Evolutionary conservation across 2,797 vertebrate genomes (phyloP).

Genomic region (Glyptemys insculpta): DNA sequence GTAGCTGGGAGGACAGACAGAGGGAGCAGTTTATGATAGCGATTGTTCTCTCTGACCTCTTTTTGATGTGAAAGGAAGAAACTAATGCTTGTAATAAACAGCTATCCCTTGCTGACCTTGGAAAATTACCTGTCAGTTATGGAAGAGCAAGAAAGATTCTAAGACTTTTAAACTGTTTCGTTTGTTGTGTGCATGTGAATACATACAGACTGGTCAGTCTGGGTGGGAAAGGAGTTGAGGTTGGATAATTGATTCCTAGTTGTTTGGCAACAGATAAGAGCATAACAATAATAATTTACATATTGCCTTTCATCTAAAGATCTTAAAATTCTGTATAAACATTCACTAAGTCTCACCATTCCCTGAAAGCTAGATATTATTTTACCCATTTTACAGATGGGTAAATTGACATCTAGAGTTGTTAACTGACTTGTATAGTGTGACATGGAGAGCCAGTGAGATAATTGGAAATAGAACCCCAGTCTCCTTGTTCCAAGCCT

Average conservation of each 20-base stretch:
- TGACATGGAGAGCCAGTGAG: neutral
- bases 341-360: neutral
- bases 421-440: neutral
- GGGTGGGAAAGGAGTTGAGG: neutral
- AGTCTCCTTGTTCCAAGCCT: neutral
- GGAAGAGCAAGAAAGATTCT: neutral
- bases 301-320: neutral
- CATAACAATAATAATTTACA: neutral
- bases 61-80: neutral
- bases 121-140: neutral
- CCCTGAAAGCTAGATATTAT: neutral
- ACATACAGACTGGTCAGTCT: neutral
- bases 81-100: neutral
- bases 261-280: neutral
- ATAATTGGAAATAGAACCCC: neutral
- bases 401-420: neutral
- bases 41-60: neutral
- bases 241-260: neutral
- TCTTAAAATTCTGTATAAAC: neutral
- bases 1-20: neutral
- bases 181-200: neutral
- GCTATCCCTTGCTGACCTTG: neutral
- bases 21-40: neutral
- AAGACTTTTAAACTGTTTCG: neutral
- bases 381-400: neutral